Conservation (phyloP, 2,797 vertebrate genomes). For the Vespertilio murinus region DNA sequence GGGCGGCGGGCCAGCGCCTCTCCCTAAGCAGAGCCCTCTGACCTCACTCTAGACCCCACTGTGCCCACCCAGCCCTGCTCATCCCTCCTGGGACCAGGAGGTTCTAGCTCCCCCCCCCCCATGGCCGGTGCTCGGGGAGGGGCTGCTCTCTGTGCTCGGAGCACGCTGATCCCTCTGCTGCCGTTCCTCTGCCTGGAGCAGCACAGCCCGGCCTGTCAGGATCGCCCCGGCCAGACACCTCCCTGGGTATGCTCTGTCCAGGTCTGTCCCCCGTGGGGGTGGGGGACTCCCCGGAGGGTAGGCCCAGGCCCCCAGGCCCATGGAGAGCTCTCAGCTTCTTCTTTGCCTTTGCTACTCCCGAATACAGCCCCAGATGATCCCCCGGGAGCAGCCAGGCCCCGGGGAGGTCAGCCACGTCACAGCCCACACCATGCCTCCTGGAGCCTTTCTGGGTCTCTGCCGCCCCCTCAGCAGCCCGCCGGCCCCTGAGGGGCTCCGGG, state of each 20-base stretch:
- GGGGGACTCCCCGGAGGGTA: not conserved
- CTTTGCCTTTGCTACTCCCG: not conserved
- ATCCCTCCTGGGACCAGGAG: not conserved
- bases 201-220: not conserved
- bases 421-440: not conserved
- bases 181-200: not conserved
- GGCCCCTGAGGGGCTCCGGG: not conserved
- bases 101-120: not conserved
- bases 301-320: not conserved
- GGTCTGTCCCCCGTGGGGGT: not conserved
- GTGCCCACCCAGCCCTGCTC: not conserved
- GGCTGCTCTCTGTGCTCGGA: not conserved
- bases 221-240: not conserved
- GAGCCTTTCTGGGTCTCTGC: not conserved
- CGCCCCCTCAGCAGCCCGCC: not conserved
- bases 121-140: not conserved
- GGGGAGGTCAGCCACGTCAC: not conserved
- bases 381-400: not conserved
- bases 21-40: not conserved
- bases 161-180: not conserved
- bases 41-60: not conserved
- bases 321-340: not conserved
- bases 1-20: not conserved
- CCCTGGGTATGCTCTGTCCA: not conserved
- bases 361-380: not conserved